Evolutionary conservation across 2,797 vertebrate genomes (phyloP).

Genomic region (Triplophysa bombifrons): DNA sequence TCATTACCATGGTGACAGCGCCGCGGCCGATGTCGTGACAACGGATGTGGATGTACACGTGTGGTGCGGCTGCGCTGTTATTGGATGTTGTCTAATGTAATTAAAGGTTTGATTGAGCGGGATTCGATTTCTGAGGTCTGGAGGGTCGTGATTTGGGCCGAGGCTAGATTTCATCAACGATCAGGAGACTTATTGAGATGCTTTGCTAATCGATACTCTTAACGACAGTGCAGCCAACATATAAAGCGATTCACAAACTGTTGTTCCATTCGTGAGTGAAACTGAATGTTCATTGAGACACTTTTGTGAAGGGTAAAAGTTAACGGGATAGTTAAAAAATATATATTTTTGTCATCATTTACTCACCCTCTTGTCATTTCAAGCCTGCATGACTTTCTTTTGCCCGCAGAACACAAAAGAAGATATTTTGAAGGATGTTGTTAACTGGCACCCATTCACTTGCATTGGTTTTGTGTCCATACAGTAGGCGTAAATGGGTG

Average conservation of each 20-base stretch:
- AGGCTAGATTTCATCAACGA: constrained; percentile 31
- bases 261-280: not conserved
- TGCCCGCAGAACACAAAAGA: too few species aligned
- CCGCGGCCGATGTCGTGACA: constrained; percentile 7
- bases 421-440: too few species aligned
- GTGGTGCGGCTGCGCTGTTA: not conserved
- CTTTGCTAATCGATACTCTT: not conserved
- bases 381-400: too few species aligned
- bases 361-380: too few species aligned
- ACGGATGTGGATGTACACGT: constrained; percentile 4
- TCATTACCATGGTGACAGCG: constrained; percentile 66
- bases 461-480: too few species aligned
- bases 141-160: not conserved
- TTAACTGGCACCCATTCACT: too few species aligned
- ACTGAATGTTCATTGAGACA: too few species aligned
- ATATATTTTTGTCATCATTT: too few species aligned
- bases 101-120: constrained; percentile 28
- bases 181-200: constrained; percentile 27
- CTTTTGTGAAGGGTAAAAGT: too few species aligned
- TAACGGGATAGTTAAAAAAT: too few species aligned
- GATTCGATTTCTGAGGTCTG: constrained; percentile 40
- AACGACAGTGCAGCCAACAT: not conserved
- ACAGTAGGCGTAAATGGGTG: too few species aligned
- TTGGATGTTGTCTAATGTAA: constrained; percentile 28
- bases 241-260: not conserved